phyloP scores from a whole-genome alignment of 2,797 vertebrate genomes.

The Cirrhinus molitorella region DNA sequence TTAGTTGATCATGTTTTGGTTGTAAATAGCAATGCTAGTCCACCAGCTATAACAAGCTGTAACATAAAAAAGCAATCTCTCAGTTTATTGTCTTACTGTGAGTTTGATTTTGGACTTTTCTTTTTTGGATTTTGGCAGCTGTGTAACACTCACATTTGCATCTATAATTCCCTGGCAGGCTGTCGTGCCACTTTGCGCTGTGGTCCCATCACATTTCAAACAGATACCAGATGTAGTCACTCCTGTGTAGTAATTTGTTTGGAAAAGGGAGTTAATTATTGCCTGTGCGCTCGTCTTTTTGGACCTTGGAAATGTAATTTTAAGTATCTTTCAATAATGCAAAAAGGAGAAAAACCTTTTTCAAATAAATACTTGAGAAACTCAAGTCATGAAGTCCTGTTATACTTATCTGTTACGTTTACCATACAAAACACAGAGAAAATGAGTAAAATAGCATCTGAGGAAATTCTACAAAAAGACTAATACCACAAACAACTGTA shows the following conservation, averaged over 20 bases:
- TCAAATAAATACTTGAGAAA: background rate
- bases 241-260: constrained; percentile 16
- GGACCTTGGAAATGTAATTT: background rate
- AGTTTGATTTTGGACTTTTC: background rate
- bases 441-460: background rate
- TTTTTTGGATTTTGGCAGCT: constrained; percentile 20
- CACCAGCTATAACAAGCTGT: background rate
- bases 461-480: background rate
- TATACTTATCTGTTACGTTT: background rate
- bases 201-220: background rate
- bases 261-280: constrained; percentile 35
- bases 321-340: background rate
- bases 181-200: constrained; percentile 9
- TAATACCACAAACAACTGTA: background rate
- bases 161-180: constrained; percentile 35
- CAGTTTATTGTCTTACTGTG: background rate
- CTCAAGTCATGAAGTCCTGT: background rate
- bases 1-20: background rate
- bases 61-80: background rate
- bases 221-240: constrained; percentile 26
- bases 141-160: constrained; percentile 19
- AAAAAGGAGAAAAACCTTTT: background rate
- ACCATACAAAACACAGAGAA: background rate
- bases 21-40: background rate
- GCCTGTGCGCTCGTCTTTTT: background rate